These are phyloP conservation scores for Callithrix jacchus DNA, from an alignment of 2,113 vertebrate genomes.

Conservation along the genomic window DNA sequence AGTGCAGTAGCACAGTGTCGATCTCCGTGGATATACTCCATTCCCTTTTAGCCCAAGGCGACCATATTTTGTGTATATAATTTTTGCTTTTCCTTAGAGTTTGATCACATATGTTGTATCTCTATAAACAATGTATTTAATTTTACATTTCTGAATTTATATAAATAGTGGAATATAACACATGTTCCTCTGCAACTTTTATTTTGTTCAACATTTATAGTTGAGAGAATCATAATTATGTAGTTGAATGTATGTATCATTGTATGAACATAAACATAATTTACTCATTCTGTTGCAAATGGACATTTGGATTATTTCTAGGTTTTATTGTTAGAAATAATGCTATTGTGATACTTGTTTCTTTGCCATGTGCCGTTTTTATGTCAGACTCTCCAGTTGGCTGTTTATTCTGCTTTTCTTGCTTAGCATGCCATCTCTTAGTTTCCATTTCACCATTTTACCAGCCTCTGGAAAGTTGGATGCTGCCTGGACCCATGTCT, in stretches of 20 bases:
- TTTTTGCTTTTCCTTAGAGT: slow-evolving; percentile 18
- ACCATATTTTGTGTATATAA: not conserved
- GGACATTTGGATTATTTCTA: not conserved
- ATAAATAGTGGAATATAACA: not conserved
- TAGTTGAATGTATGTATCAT: slow-evolving; percentile 1
- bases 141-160: slow-evolving; percentile 42
- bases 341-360: not conserved
- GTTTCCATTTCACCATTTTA: not conserved
- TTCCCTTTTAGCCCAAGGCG: not conserved
- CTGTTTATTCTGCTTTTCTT: not conserved
- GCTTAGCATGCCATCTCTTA: not conserved
- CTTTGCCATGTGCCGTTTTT: not conserved
- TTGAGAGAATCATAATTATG: slow-evolving; percentile 10
- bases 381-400: not conserved
- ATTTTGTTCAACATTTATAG: not conserved
- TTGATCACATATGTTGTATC: not conserved
- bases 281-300: not conserved
- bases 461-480: not conserved
- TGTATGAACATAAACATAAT: not conserved
- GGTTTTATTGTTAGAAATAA: not conserved
- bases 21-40: not conserved
- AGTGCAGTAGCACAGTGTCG: not conserved
- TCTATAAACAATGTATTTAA: not conserved
- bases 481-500: not conserved
- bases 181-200: slow-evolving; percentile 12